Conservation (phyloP, 2,113 vertebrate species). For the Oreochromis spilurus region DNA sequence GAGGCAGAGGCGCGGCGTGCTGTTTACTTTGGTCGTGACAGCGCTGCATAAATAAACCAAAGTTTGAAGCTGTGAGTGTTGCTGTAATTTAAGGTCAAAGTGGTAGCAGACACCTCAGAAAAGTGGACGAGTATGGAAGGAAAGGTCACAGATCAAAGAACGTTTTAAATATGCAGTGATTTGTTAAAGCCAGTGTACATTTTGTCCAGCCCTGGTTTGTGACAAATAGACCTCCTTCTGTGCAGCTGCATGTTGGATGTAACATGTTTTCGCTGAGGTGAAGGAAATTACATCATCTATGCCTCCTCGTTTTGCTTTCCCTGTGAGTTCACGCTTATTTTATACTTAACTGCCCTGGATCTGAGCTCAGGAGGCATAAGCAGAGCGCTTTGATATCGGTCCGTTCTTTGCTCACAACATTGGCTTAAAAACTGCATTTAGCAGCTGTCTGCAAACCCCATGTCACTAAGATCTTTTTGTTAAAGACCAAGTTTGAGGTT, state of each 20-base stretch:
- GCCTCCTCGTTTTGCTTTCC: background rate
- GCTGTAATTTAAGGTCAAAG: background rate
- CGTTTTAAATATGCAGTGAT: background rate
- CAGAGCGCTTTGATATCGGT: background rate
- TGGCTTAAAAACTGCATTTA: background rate
- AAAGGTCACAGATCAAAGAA: background rate
- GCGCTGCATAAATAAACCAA: background rate
- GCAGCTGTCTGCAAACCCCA: rapidly evolving
- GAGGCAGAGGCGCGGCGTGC: background rate
- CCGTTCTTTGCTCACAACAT: background rate
- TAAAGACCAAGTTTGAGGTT: background rate
- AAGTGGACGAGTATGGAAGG: background rate
- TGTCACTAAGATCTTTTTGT: background rate
- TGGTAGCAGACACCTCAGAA: background rate
- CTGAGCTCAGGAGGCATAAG: background rate
- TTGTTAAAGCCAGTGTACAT: background rate
- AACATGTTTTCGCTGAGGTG: constrained; percentile 7
- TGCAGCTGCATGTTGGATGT: background rate
- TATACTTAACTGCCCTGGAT: constrained; percentile 4
- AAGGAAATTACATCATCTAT: constrained; percentile 32
- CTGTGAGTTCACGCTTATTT: constrained; percentile 19
- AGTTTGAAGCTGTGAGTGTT: background rate
- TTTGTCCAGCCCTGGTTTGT: background rate
- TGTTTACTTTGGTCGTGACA: constrained; percentile 2
- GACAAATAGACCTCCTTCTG: constrained; percentile 3